These are phyloP conservation scores for Forbesichthys papilliferus DNA, from an alignment of 2,113 vertebrate species.

Conservation along the genomic window DNA sequence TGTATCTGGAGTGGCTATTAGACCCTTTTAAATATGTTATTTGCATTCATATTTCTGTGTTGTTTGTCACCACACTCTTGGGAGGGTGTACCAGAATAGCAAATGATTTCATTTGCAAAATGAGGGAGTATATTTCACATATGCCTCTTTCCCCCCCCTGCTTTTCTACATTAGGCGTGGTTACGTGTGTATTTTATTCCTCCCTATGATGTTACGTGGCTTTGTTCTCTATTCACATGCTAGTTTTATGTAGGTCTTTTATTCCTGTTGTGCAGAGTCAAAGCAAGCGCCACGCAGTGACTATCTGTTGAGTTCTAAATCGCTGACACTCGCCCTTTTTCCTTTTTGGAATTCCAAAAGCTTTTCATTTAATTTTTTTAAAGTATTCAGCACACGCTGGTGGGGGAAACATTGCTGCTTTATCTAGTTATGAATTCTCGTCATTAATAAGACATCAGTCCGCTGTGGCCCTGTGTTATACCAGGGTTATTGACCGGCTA, in stretches of 20 bases:
- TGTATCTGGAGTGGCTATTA: constrained; percentile 60
- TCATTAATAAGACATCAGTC: constrained; percentile 21
- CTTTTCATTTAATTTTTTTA: constrained; percentile 8
- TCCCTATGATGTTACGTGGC: not conserved
- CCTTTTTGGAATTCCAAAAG: too few relatives aligned
- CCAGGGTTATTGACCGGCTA: constrained; percentile 18
- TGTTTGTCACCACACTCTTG: constrained; percentile 51
- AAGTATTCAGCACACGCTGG: constrained; percentile 33
- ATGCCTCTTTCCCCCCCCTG: not conserved
- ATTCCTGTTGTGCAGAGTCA: not conserved
- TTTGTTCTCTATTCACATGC: not conserved
- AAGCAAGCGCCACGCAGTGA: not conserved
- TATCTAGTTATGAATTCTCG: not conserved
- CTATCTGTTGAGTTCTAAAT: not conserved
- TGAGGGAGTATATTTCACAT: constrained; percentile 40
- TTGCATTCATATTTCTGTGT: constrained; percentile 56
- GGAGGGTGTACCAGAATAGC: constrained; percentile 47
- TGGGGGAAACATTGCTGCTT: constrained; percentile 2
- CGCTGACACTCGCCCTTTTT: too few relatives aligned
- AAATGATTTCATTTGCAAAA: constrained; percentile 58
- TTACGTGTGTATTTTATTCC: constrained; percentile 1
- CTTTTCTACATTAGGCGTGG: constrained; percentile 19
- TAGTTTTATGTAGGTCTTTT: not conserved
- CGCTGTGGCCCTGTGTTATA: constrained; percentile 22
- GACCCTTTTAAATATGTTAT: constrained; percentile 65